These are phyloP conservation scores for Tineola bisselliella DNA, from an alignment of 2,888 invertebrate genomes.

Conservation along the genomic window DNA sequence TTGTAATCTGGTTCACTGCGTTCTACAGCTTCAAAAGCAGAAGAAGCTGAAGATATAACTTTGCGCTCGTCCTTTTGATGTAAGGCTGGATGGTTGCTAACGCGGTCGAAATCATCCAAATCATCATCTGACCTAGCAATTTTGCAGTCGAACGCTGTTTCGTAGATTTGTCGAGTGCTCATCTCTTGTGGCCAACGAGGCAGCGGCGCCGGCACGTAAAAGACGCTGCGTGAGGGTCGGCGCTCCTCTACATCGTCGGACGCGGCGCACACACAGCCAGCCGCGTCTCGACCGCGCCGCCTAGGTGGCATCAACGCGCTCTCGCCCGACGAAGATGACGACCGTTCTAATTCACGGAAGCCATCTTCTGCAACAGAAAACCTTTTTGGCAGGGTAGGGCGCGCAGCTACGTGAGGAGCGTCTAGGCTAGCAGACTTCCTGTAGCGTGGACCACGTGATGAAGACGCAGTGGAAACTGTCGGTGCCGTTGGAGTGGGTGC, in stretches of 20 bases:
- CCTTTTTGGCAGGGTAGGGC: conserved; percentile 71
- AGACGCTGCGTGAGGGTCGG: conserved; percentile 72
- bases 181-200: conserved; percentile 71
- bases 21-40: conserved; percentile 60
- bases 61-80: conserved; percentile 40
- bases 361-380: conserved; percentile 78
- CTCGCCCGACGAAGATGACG: conserved; percentile 62
- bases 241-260: conserved; percentile 74
- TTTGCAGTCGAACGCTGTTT: conserved; percentile 90
- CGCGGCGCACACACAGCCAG: conserved; percentile 78
- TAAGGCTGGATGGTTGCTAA: conserved; percentile 82
- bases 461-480: conserved; percentile 57
- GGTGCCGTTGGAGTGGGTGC: conserved; percentile 26
- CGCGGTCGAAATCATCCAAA: conserved; percentile 81
- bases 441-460: conserved; percentile 66
- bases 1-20: conserved; percentile 60
- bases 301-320: conserved; percentile 78
- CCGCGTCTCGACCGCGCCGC: conserved; percentile 72
- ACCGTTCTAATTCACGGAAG: conserved; percentile 65
- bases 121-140: conserved; percentile 83
- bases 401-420: conserved; percentile 73
- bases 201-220: conserved; percentile 75
- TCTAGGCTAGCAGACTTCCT: conserved; percentile 80
- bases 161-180: conserved; percentile 80
- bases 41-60: conserved; percentile 58